A percentile compares a stretch with the other conserved stretches of the same genome.
Evolutionary conservation across 2,113 vertebrate species (phyloP).

Genomic region (Scolopax mira): DNA sequence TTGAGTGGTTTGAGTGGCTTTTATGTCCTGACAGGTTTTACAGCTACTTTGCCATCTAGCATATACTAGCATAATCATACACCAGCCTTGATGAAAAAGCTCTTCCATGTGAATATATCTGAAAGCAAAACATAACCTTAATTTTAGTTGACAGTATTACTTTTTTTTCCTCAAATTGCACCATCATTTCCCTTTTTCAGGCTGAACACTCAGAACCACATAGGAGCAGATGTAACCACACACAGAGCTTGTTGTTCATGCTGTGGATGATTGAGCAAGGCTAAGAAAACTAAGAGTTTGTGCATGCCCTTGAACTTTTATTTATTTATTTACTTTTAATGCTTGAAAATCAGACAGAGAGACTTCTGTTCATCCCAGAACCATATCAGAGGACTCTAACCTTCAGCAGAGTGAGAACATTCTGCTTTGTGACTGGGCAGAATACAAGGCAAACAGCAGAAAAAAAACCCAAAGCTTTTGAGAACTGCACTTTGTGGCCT

Average conservation of each 20-base stretch:
- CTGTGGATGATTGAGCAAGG: neutral
- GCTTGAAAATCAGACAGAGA: neutral
- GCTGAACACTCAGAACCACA: neutral
- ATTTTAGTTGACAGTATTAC: neutral
- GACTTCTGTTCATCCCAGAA: neutral
- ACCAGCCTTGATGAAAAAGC: neutral
- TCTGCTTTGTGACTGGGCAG: neutral
- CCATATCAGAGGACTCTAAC: neutral
- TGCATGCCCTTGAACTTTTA: neutral
- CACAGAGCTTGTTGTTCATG: neutral
- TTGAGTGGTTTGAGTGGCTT: neutral
- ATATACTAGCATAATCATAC: neutral
- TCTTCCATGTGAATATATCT: neutral
- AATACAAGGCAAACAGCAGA: neutral
- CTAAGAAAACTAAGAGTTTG: neutral
- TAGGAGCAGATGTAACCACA: neutral
- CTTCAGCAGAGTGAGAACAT: neutral
- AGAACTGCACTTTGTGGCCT: neutral
- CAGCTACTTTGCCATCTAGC: neutral
- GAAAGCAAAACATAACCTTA: neutral
- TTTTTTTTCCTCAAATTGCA: neutral
- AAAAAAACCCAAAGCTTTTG: neutral
- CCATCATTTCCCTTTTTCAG: neutral
- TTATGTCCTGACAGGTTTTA: neutral
- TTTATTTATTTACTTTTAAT: neutral